These are phyloP conservation scores for Drosophila recens DNA, from an alignment of 2,888 invertebrate species.

Conservation along the genomic window DNA sequence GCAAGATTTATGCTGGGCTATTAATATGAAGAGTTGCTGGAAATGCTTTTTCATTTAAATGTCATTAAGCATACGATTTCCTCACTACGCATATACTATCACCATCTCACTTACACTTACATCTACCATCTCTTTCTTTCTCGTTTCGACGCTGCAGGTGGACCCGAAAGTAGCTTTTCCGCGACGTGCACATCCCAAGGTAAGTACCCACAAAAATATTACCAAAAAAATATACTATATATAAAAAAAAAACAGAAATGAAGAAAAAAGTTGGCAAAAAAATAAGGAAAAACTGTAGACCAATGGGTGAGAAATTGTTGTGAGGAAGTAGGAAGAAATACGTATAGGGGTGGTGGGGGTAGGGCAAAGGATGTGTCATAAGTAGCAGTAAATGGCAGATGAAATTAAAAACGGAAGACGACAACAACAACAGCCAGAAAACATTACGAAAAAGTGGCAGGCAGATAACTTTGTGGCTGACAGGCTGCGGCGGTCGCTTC, in stretches of 20 bases:
- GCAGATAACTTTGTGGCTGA: constrained; percentile 78
- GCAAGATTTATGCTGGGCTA: constrained; percentile 79
- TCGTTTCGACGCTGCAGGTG: constrained; percentile 89
- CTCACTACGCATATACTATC: constrained; percentile 28
- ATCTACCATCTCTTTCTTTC: neutral
- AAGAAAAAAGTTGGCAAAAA: constrained; percentile 32
- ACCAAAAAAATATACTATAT: constrained; percentile 24
- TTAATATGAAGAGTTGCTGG: constrained; percentile 79
- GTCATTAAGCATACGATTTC: constrained; percentile 78
- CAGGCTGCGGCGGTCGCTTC: constrained; percentile 55
- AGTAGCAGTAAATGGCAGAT: constrained; percentile 80
- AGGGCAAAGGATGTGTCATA: constrained; percentile 77
- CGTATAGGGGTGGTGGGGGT: constrained; percentile 6
- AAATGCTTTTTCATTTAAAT: constrained; percentile 79
- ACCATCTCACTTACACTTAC: constrained; percentile 10
- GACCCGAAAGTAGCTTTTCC: constrained; percentile 99
- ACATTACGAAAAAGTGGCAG: constrained; percentile 53
- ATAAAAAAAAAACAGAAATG: neutral
- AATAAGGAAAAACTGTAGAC: constrained; percentile 17
- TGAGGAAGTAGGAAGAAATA: neutral
- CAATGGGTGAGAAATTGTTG: constrained; percentile 15
- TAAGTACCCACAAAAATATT: constrained; percentile 87
- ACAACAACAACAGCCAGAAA: constrained; percentile 41
- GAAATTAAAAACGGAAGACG: constrained; percentile 82
- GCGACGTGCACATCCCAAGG: constrained; percentile 99